A percentile compares a stretch with the other conserved stretches of the same genome.
Conservation (phyloP, 2,888 invertebrate genomes). For the Corythucha ciliata region DNA sequence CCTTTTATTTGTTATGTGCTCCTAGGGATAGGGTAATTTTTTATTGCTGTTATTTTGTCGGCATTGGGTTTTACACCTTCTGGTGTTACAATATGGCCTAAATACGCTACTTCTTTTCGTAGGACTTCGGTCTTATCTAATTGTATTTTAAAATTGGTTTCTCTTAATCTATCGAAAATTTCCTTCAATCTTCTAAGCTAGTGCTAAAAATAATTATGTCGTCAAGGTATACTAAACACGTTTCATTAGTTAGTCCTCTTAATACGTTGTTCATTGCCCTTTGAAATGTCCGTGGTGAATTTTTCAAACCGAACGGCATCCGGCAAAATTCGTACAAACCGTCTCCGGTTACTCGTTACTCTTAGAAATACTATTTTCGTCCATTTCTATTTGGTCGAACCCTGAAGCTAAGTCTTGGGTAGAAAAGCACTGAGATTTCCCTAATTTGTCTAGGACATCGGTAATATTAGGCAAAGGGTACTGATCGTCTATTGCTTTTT, state of each 20-base stretch:
- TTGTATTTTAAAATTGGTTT: neutral
- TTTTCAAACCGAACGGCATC: neutral
- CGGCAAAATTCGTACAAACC: neutral
- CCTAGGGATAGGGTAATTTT: neutral
- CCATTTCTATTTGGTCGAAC: neutral
- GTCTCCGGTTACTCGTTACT: neutral
- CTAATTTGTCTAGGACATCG: constrained; percentile 1
- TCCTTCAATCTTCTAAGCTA: neutral
- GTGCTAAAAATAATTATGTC: neutral
- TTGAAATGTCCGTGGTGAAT: neutral
- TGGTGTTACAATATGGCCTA: constrained; percentile 26
- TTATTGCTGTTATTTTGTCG: neutral
- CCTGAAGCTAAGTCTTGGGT: neutral
- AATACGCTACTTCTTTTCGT: neutral
- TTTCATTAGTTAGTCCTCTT: neutral
- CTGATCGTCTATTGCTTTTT: neutral
- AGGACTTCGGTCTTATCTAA: neutral
- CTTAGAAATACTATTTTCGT: neutral
- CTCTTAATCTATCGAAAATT: neutral
- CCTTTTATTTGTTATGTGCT: neutral
- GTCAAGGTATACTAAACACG: neutral
- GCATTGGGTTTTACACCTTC: neutral
- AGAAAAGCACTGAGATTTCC: neutral
- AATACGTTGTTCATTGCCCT: neutral
- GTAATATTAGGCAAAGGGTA: neutral